Evolutionary conservation across 2,797 vertebrate genomes (phyloP), one percentile per base, ranked within the genome.

Genomic region (Halcyon chelicuti): DNA sequence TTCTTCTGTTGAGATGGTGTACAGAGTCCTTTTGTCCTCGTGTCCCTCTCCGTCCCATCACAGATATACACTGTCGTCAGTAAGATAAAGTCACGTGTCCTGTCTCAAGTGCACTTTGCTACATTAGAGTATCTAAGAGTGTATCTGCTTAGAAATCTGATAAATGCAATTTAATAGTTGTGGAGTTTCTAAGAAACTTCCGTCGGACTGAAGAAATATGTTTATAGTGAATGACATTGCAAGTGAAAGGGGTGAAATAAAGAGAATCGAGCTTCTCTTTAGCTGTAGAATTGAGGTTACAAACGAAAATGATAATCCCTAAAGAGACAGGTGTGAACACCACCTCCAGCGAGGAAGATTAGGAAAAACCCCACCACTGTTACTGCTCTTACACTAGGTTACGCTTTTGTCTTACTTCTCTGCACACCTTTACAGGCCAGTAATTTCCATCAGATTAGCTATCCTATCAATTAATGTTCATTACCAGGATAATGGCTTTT

Each of bases 401-500:
- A 65, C 39, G 12, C 57, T 54, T 67, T 90, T 58, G 35, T 71
- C 49, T 68, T 80, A 20, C 49, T 94, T 91, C 66, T 94, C 70
- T 78, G 73, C 39, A 70, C 37, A 78, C 35, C 57, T 94, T 91
- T 75, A 73, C 31, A 60, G 22, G 33, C 35, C 26, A 75, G 25
- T 93, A 47, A 90, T 91, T 93, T 94, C 82, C 75, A 75, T 60
- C 93, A 83, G 84, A 88, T 94, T 91, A 89, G 29, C 61, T 70
- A 16, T 57, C 20, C 31, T 82, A 82, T 73, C 49, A 91, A 82
- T 94, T 90, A 94, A 76, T 49, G 37, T 49, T 31, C 74, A 78
- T 94, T 94, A 94, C 15, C 26, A 82, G 40, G 39, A 76, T 42
- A 90, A 84, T 90, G 26, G 19, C 0, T 37, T 62, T 70, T 87